phyloP scores from a whole-genome alignment of 2,113 vertebrate species.

The Pteruthius melanotis region DNA sequence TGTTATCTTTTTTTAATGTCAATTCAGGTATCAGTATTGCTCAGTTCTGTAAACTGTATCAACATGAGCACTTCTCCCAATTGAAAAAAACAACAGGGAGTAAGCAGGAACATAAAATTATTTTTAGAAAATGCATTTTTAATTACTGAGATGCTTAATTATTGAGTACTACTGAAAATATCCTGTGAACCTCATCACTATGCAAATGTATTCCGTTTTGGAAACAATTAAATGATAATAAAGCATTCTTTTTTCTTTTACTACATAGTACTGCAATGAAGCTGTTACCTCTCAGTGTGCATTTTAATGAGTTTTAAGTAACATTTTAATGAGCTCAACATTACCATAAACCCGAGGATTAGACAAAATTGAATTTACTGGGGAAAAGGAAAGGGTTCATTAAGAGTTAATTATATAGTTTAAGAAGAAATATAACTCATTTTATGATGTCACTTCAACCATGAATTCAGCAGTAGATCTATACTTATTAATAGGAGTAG shows the following conservation, averaged over 20 bases:
- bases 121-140: constrained; percentile 77
- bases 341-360: constrained; percentile 90
- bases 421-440: constrained; percentile 72
- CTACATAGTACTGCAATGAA: constrained; percentile 90
- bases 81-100: constrained; percentile 52
- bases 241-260: constrained; percentile 85
- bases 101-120: constrained; percentile 69
- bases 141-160: constrained; percentile 82
- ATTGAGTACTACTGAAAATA: constrained; percentile 73
- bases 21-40: not conserved
- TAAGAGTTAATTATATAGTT: constrained; percentile 90
- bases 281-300: constrained; percentile 88
- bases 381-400: constrained; percentile 79
- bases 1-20: not conserved
- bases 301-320: constrained; percentile 96
- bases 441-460: constrained; percentile 63
- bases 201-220: constrained; percentile 89
- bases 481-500: constrained; percentile 49
- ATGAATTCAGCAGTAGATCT: constrained; percentile 44
- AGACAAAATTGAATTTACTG: constrained; percentile 84
- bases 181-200: constrained; percentile 76
- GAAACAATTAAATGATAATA: constrained; percentile 92
- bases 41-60: constrained; percentile 10
- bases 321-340: constrained; percentile 93
- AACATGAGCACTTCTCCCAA: constrained; percentile 44